These are phyloP conservation scores for Lasioglossum zephyrum DNA, from an alignment of 2,888 invertebrate genomes.

Conservation along the genomic window DNA sequence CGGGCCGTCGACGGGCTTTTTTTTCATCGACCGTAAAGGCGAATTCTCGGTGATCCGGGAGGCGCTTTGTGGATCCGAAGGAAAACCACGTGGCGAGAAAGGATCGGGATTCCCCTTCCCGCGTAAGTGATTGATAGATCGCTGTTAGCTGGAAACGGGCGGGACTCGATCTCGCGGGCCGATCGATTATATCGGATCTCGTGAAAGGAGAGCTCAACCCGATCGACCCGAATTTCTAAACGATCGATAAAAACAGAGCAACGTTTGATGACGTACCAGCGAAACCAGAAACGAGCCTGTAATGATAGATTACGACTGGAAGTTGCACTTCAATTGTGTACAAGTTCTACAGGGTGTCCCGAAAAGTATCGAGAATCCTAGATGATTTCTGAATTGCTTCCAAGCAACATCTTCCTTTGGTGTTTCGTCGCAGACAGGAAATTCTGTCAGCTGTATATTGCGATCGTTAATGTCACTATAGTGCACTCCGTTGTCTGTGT, in stretches of 20 bases:
- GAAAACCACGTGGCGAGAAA: slow-evolving; percentile 42
- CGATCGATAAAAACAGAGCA: background rate
- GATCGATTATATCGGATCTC: slow-evolving; percentile 1
- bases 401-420: too few species aligned
- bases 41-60: slow-evolving; percentile 21
- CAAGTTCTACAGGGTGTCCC: background rate
- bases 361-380: background rate
- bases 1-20: background rate
- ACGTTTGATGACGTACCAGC: background rate
- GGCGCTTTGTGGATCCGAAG: background rate
- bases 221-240: slow-evolving; percentile 27
- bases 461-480: background rate
- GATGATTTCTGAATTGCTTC: background rate
- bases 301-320: background rate
- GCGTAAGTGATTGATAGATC: slow-evolving; percentile 38
- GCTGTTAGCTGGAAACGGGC: slow-evolving; percentile 35
- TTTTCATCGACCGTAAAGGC: slow-evolving; percentile 35
- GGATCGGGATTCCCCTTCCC: background rate
- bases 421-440: background rate
- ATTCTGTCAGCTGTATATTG: background rate
- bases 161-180: background rate
- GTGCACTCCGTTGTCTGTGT: background rate
- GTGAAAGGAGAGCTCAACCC: slow-evolving; percentile 32
- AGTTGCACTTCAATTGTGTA: background rate
- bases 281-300: background rate